Conservation (phyloP, 2,113 vertebrate genomes). For the Capra hircus region DNA sequence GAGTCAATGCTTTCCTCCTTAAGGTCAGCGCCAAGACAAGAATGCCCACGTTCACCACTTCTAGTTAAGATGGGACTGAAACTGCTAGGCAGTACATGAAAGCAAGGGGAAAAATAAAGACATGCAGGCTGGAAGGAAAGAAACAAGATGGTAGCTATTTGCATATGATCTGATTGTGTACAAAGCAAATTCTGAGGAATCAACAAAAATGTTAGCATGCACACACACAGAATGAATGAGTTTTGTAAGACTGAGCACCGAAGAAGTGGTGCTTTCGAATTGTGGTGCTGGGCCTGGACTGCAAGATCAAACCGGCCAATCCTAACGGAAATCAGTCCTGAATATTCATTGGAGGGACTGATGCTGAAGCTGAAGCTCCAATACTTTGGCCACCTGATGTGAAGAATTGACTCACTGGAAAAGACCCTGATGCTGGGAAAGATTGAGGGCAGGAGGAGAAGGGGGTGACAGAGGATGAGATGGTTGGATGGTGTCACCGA, state of each 20-base stretch:
- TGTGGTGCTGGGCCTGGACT: not conserved
- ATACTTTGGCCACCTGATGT: not conserved
- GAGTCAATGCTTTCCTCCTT: not conserved
- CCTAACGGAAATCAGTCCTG: not conserved
- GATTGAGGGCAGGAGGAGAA: not conserved
- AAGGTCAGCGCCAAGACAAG: too few relatives aligned
- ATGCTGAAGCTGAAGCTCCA: not conserved
- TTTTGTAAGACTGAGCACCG: not conserved
- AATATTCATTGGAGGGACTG: not conserved
- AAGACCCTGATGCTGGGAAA: not conserved
- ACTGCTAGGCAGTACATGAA: rapidly evolving
- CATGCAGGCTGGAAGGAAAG: not conserved
- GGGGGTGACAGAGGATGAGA: not conserved
- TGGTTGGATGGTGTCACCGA: not conserved
- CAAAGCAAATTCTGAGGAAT: not conserved
- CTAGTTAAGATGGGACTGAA: rapidly evolving
- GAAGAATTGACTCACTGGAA: not conserved
- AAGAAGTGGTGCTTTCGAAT: not conserved
- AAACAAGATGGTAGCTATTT: not conserved
- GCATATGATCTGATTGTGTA: rapidly evolving
- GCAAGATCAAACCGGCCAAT: not conserved
- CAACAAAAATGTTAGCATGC: not conserved
- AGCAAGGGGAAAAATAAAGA: too few relatives aligned
- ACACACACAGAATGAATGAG: not conserved
- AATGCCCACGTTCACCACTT: rapidly evolving